Percentiles rank a stretch among this genome's conserved stretches.
phyloP scores from a whole-genome alignment of 2,888 invertebrate species.

The Iphiclides podalirius region DNA sequence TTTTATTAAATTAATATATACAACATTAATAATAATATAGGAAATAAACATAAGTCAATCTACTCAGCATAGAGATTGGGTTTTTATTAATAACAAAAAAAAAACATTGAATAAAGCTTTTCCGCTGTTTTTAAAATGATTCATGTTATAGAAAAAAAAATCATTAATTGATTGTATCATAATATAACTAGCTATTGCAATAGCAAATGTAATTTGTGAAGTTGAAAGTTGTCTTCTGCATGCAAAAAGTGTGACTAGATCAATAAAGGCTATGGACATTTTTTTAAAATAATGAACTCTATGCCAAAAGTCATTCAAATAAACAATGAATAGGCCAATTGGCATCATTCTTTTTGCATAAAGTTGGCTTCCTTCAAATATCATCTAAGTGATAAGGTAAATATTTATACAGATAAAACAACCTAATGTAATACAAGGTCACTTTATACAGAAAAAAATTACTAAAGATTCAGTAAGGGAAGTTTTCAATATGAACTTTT shows the following conservation, averaged over 20 bases:
- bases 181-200: conserved; percentile 28
- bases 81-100: no score
- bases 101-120: no score
- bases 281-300: neutral
- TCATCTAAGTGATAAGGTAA: neutral
- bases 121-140: no score
- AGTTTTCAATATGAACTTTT: no score
- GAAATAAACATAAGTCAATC: conserved; percentile 22
- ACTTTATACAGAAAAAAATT: neutral
- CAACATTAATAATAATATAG: conserved; percentile 44
- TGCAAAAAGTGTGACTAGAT: conserved; percentile 16
- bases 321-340: no score
- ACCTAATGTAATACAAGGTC: neutral
- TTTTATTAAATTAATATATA: conserved; percentile 53
- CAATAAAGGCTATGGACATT: neutral
- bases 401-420: neutral
- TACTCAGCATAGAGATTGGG: conserved; percentile 20
- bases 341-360: neutral
- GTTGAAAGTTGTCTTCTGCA: neutral
- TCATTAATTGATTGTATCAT: conserved; percentile 42
- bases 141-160: conserved; percentile 37
- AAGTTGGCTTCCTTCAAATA: conserved; percentile 1
- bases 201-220: neutral
- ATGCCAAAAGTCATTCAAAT: no score
- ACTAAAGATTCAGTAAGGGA: no score